phyloP scores from a whole-genome alignment of 2,113 vertebrate species.

The Sprattus sprattus region DNA sequence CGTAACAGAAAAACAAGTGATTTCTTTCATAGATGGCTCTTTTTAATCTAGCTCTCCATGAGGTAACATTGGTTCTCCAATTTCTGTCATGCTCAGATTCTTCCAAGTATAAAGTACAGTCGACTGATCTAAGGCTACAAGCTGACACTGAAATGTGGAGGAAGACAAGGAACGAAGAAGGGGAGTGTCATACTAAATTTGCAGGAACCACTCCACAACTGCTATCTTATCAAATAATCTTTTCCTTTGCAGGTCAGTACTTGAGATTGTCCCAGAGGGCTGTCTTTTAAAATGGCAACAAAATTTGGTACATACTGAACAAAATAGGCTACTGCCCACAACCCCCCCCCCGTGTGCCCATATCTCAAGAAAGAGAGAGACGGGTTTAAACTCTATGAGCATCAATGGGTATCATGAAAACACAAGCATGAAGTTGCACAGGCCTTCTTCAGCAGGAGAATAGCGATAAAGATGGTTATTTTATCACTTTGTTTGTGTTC shows the following conservation, averaged over 20 bases:
- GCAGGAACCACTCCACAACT: neutral
- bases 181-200: neutral
- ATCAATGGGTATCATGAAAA: neutral
- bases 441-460: neutral
- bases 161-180: neutral
- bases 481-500: neutral
- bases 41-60: neutral
- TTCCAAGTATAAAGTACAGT: neutral
- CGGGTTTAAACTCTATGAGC: neutral
- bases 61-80: neutral
- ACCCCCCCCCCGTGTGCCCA: too few species aligned
- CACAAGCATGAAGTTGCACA: too few species aligned
- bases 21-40: neutral
- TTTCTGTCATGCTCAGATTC: neutral
- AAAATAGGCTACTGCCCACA: too few species aligned
- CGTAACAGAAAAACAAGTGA: neutral
- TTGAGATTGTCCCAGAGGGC: too few species aligned
- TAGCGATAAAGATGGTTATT: neutral
- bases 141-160: neutral
- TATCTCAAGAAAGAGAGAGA: too few species aligned
- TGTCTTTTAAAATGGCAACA: too few species aligned
- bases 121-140: neutral
- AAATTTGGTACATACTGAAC: too few species aligned
- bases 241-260: neutral
- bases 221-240: neutral